Percentiles rank a stretch among this genome's conserved stretches.
Evolutionary conservation across 2,113 vertebrate species (phyloP).

Genomic region (Cephalopterus ornatus): DNA sequence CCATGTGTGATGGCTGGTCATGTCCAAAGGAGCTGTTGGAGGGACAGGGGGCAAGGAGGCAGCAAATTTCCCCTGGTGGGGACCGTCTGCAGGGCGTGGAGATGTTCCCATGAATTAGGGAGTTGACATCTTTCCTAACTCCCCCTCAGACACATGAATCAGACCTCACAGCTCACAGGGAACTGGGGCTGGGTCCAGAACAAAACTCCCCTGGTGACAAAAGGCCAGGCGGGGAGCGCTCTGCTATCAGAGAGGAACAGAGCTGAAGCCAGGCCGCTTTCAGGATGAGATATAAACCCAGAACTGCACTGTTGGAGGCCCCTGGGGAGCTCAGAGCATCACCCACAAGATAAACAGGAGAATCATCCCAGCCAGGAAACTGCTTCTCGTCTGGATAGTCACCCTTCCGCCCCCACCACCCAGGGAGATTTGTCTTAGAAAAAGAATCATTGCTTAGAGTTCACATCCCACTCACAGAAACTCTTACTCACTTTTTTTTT

Average conservation of each 20-base stretch:
- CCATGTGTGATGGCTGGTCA: rapidly evolving
- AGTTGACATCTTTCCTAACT: neutral
- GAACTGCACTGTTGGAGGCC: neutral
- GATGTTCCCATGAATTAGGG: neutral
- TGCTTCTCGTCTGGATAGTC: neutral
- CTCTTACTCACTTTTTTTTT: no score
- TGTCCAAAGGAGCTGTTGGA: neutral
- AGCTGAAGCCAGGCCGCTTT: neutral
- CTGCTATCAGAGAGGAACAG: neutral
- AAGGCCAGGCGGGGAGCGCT: neutral
- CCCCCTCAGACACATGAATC: neutral
- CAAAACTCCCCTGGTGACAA: rapidly evolving
- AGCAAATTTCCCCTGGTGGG: rapidly evolving
- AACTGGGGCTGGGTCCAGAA: neutral
- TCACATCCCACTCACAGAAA: rapidly evolving
- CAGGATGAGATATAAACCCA: neutral
- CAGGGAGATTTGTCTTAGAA: no score
- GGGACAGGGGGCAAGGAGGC: neutral
- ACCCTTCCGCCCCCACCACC: no score
- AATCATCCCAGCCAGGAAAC: neutral
- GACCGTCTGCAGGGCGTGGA: rapidly evolving
- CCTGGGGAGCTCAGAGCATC: neutral
- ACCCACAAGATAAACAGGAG: neutral
- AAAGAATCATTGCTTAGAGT: neutral
- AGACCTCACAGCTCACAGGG: neutral